These are phyloP conservation scores for Rosalia funebris DNA, from an alignment of 2,888 invertebrate species.

Conservation along the genomic window DNA sequence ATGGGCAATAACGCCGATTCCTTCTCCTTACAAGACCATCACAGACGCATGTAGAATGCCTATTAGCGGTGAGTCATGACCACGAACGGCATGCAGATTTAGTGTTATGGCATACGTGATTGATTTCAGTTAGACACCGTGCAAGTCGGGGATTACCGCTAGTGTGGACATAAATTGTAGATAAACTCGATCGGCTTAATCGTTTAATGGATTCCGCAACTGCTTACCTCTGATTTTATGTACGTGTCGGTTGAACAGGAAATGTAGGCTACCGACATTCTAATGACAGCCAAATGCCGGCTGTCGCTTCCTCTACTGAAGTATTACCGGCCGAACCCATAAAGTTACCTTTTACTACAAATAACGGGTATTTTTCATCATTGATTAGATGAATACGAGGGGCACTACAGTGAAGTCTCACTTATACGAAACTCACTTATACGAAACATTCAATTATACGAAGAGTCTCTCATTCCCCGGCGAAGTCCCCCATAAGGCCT, in stretches of 20 bases:
- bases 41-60: conserved; percentile 34
- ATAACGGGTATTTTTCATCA: too few species aligned
- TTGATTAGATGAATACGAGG: too few species aligned
- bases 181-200: conserved; percentile 56
- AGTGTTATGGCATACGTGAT: conserved; percentile 63
- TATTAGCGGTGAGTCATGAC: conserved; percentile 40
- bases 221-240: conserved; percentile 49
- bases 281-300: conserved; percentile 31
- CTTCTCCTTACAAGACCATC: conserved; percentile 53
- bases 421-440: too few species aligned
- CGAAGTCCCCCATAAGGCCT: too few species aligned
- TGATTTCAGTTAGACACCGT: conserved; percentile 54
- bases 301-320: conserved; percentile 28
- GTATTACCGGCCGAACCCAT: neutral
- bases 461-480: too few species aligned
- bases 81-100: conserved; percentile 62
- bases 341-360: neutral
- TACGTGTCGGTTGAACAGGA: conserved; percentile 35
- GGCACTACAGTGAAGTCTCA: too few species aligned
- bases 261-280: conserved; percentile 35
- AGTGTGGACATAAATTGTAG: conserved; percentile 56
- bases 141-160: conserved; percentile 54
- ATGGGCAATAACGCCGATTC: conserved; percentile 38
- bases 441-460: too few species aligned
- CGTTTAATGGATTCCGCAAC: conserved; percentile 57